Evolutionary conservation across 2,888 invertebrate genomes (phyloP), one percentile per base, ranked within the genome.

Genomic region (Xestia xanthographa): DNA sequence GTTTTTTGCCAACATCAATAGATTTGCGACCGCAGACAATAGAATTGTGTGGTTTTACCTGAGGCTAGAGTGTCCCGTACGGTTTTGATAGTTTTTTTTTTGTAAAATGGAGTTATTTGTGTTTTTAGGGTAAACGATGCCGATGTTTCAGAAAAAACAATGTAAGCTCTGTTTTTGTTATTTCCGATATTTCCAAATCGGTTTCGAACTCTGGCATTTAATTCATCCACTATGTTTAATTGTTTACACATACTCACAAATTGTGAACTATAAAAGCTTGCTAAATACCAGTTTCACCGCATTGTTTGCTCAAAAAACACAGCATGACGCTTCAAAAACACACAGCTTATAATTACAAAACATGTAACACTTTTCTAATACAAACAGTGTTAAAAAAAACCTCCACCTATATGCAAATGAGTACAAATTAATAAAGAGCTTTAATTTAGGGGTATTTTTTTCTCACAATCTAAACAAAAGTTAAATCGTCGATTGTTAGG

Each of bases 401-500:
- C 29, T 34, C 14, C 17, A 58, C 14, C 17, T 58, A 20, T 26
- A 34, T 87, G 87, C 68, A 78, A 87, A 86, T 86, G 69, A 75
- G 66, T 73, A 79, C 83, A 86, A 90, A 88, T 87, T 86, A 88
- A 85, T 84, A 87, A 80, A 63, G 60, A 72, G 50, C 58, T 77
- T 78, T 92, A 91, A 93, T 93, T 90, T 87, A 77, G 91, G 91
- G 93, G 88, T 91, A 89, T 80, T 89, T 91, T 75, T 92, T 94
- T 94, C 93, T 92, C 92, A 94, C 93, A 93, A 92, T 92, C 89
- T 84, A 93, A 93, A 94, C 92, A 94, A 93, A 92, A 89, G 90
- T 89, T 91, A 85, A 87, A 66, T 80, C 82, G 80, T 82, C 48
- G 53, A 87, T 88, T 77, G 75, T 70, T 67, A 74, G 76, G 82